Conservation (phyloP, 2,888 invertebrate species). For the Frankliniella fusca region DNA sequence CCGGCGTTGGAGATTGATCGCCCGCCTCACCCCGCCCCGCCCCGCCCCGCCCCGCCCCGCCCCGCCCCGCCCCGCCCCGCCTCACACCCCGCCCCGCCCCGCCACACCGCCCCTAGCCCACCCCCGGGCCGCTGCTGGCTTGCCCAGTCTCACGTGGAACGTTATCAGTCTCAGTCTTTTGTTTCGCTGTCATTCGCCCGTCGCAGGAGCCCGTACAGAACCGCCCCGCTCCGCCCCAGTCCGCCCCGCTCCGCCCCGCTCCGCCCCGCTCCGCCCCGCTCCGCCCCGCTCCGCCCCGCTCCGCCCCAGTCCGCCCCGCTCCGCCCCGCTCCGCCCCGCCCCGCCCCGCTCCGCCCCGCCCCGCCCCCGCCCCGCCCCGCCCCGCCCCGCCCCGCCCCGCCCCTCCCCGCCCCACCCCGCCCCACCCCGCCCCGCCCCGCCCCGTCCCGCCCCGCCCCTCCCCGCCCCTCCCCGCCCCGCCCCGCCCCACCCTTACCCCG, state of each 20-base stretch:
- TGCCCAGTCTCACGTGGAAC: background rate
- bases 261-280: too few species aligned
- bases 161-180: background rate
- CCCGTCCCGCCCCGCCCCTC: too few species aligned
- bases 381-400: too few species aligned
- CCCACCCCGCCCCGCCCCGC: too few species aligned
- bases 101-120: background rate
- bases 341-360: background rate
- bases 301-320: background rate
- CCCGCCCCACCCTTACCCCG: too few species aligned
- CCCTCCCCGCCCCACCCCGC: too few species aligned
- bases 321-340: background rate
- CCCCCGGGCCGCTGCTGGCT: background rate
- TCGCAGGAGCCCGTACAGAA: background rate
- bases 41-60: background rate
- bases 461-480: too few species aligned
- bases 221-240: background rate
- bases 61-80: background rate
- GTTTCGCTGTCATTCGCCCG: conserved; percentile 2
- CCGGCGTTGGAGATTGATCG: too few species aligned
- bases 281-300: background rate
- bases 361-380: background rate
- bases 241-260: too few species aligned
- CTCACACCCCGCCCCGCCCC: background rate
- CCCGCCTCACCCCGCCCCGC: too few species aligned